Evolutionary conservation across 2,888 invertebrate species (phyloP), one percentile per base, ranked within the genome.

Genomic region (Eupithecia inturbata): DNA sequence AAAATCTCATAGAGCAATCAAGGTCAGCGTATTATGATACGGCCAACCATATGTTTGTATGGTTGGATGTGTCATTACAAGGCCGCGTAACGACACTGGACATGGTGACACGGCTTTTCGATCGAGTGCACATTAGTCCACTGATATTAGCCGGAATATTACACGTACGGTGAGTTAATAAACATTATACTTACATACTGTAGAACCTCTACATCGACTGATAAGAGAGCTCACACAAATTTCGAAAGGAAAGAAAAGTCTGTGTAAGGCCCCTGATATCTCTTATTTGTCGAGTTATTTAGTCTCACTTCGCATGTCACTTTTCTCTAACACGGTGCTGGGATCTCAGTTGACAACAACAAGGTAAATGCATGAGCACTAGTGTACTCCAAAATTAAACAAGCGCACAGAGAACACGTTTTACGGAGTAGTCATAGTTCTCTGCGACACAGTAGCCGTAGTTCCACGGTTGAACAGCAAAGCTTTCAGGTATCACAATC

Each of bases 301-400:
- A 64, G 57, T 68, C 28, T 63, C 53, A 28, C 72, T 78, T 68
- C 67, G 90, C 91, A 92, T 92, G 92, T 73, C 70, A 78, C 80
- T 84, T 82, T 78, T 81, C 77, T 80, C 74, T 90, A 91, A 91
- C 85, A 84, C 82, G 92, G 93, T 92, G 90, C 89, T 88, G 93
- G 94, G 87, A 82, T 85, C 36, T 66, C 88, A 79, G 82, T 81
- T 87, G 82, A 81, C 86, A 68, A 84, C 80, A 81, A 82, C 80
- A 84, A 92, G 92, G 92, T 93, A 92, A 76, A 90, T 88, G 93
- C 92, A 92, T 91, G 92, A 79, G 79, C 82, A 84, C 79, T 82
- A 86, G 85, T 89, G 88, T 87, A 89, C 92, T 93, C 93, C 93
- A 93, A 93, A 92, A 91, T 91, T 93, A 93, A 93, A 92, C 88